phyloP scores from a whole-genome alignment of 2,797 vertebrate genomes.

The Neostethus bicornis region DNA sequence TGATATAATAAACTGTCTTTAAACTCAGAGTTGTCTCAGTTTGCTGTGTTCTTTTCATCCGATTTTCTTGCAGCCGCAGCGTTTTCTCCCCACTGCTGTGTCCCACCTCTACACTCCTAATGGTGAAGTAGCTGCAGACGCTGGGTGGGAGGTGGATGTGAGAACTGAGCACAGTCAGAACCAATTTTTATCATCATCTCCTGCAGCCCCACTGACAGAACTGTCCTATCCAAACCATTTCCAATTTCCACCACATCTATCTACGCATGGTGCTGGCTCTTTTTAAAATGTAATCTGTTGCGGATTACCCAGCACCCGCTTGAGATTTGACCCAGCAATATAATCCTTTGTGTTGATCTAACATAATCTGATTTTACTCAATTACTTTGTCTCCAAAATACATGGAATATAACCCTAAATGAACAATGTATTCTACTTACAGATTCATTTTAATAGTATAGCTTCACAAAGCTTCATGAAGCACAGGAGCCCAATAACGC shows the following conservation, averaged over 20 bases:
- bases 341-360: constrained; percentile 79
- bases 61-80: constrained; percentile 8
- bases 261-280: constrained; percentile 54
- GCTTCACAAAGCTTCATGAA: constrained; percentile 15
- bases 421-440: constrained; percentile 49
- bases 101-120: constrained; percentile 38
- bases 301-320: constrained; percentile 73
- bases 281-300: constrained; percentile 79
- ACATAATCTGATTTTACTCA: constrained; percentile 77
- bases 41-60: neutral
- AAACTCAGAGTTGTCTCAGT: constrained; percentile 4
- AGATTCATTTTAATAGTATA: constrained; percentile 24
- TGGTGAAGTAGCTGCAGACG: constrained; percentile 31
- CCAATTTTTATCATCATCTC: constrained; percentile 50
- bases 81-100: constrained; percentile 7
- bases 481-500: constrained; percentile 3
- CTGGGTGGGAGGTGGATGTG: constrained; percentile 47
- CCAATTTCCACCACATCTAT: constrained; percentile 51
- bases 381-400: constrained; percentile 73
- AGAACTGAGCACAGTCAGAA: constrained; percentile 56
- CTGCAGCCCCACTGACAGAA: constrained; percentile 45
- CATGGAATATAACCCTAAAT: constrained; percentile 60
- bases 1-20: neutral
- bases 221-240: constrained; percentile 53
- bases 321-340: constrained; percentile 74